Base-by-base conservation (phyloP, 2,888 invertebrate genomes). In the Campoplex capitator region DNA sequence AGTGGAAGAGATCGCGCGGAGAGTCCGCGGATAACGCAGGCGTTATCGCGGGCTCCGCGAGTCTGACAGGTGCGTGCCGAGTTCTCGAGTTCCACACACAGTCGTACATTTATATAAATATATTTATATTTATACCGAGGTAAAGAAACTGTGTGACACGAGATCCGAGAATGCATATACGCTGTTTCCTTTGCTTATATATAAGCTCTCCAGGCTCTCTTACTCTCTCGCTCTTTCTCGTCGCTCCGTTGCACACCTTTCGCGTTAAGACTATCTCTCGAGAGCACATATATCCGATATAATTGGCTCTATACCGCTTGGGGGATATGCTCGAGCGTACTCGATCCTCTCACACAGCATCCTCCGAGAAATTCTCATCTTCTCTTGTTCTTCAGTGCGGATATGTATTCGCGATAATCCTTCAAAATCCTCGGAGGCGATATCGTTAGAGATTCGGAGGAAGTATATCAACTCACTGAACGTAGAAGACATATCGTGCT, bases 251-350 rank as follows among this genome's bases (percentile, higher is more conserved):
- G 68, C 74, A 23, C 58, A 78, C 68, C 75, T 67, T 35, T 82
- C 82, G 68, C 82, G 54, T 67, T 67, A 75, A 68, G 62, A 85
- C 85, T 83, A 78, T 85, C 78, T 75, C 75, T 70, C 78, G 32
- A 23, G 67, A 23, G 67, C 82, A 58, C 77, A 85, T 81, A 82
- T 74, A 84, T 80, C 68, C 82, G 78, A 83, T 83, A 85, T 85
- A 85, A 85, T 85, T 85, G 85, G 85, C 85, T 85, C 67, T 54
- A 48, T 71, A 74, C 62, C 74, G 68, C 74, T 74, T 51, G 75
- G 16, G 85, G 76, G 74, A 79, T 79, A 79, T 71, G 54, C 80
- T 68, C 35, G 48, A 74, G 35, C 84, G 32, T 80, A 28, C 68
- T 62, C 73, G 56, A 18, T 51, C 13, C 73, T 51, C 54, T 56